Evolutionary conservation across 2,888 invertebrate genomes (phyloP), one percentile per base, ranked within the genome.

Genomic region (Drosophila meridionalis): DNA sequence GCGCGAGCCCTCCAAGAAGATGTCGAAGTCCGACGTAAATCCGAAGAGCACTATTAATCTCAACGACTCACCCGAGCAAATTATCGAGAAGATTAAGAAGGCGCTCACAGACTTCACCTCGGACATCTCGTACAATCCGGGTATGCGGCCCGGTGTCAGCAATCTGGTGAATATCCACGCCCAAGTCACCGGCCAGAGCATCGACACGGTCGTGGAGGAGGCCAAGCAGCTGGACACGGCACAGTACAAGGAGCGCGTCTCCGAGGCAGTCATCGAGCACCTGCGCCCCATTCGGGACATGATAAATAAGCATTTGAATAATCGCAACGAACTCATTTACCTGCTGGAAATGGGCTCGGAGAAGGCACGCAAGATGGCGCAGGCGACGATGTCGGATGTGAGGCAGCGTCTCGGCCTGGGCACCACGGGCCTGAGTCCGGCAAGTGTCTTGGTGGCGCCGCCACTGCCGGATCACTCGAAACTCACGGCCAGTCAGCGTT

Each of bases 1-100:
- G 9, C 95, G 98, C 55, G 96, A 98, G 90, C 98, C 99, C 0
- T 91, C 92, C 0, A 97, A 96, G 91, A 99, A 99, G 94, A 99
- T 99, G 99, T 99, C 99, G 12, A 99, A 99, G 94, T 99, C 99
- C 0, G 97, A 98, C 90, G 91, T 94, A 0, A 96, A 98, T 93
- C 92, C 94, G 0, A 96, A 95, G 90, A 96, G 97, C 76, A 94
- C 97, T 63, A 96, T 99, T 71, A 95, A 96, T 82, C 93, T 99
- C 40, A 95, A 94, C 5, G 99, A 99, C 91, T 92, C 94, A 9
- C 95, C 96, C 0, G 96, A 97, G 48, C 93, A 93, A 14, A 95
- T 98, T 61, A 80, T 93, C 1, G 94, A 94, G 47, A 98, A 97
- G 92, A 93, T 98, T 20, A 97, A 96, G 90, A 98, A 98, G 93